Percentiles rank a stretch among this genome's conserved stretches.
These are phyloP conservation scores for Antechinus stuartii DNA, from an alignment of 2,113 vertebrate species.

Conservation along the genomic window DNA sequence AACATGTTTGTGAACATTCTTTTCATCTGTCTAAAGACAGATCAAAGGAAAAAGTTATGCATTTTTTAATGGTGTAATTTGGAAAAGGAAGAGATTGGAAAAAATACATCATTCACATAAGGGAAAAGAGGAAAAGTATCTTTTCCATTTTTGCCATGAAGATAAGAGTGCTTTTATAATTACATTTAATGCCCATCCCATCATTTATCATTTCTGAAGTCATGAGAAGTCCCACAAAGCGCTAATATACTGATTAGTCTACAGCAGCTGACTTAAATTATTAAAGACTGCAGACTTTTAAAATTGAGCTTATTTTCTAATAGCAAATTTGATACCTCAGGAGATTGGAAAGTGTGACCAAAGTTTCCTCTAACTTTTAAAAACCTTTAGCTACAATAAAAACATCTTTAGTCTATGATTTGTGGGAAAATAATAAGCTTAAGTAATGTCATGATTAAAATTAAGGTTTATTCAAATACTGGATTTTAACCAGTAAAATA, in stretches of 20 bases:
- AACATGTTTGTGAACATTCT: background rate
- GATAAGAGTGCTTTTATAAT: background rate
- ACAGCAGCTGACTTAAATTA: constrained; percentile 7
- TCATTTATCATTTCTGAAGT: constrained; percentile 27
- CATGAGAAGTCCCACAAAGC: constrained; percentile 25
- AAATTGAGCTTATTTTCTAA: constrained; percentile 2
- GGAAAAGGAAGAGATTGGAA: background rate
- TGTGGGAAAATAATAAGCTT: background rate
- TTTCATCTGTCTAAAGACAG: background rate
- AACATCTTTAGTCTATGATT: background rate
- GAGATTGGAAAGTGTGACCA: constrained; percentile 24
- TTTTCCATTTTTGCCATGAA: background rate
- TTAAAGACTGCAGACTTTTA: background rate
- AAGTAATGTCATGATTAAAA: background rate
- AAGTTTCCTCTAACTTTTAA: constrained; percentile 45
- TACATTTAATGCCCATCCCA: background rate
- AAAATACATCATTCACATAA: background rate
- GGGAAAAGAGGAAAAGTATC: background rate
- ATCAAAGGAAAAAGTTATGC: background rate
- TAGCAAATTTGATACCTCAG: constrained; percentile 17
- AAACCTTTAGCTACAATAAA: constrained; percentile 37
- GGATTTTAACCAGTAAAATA: constrained; percentile 18
- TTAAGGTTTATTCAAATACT: background rate
- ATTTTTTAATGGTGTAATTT: background rate
- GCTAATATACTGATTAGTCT: background rate